These are phyloP conservation scores for Hippocampus zosterae DNA, from an alignment of 2,113 vertebrate species.

Conservation along the genomic window DNA sequence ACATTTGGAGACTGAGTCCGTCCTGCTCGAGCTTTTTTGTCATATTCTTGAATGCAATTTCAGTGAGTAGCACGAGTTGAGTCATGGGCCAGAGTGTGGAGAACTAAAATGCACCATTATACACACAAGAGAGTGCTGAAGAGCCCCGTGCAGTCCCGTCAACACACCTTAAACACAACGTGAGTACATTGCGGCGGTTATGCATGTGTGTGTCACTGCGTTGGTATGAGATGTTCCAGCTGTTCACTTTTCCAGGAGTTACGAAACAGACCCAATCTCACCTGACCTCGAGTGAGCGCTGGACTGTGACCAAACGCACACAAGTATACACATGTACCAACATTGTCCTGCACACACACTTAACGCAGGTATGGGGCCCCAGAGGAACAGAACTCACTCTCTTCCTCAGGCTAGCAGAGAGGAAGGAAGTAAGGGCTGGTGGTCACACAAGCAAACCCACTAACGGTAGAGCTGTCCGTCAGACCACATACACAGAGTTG, in stretches of 20 bases:
- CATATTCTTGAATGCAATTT: not conserved
- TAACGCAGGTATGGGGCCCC: slow-evolving; percentile 14
- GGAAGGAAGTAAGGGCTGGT: slow-evolving; percentile 69
- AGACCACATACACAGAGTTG: slow-evolving; percentile 18
- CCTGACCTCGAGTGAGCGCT: slow-evolving; percentile 56
- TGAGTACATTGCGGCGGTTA: slow-evolving; percentile 10
- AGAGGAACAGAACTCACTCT: slow-evolving; percentile 64
- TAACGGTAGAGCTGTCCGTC: slow-evolving; percentile 54
- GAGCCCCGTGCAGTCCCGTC: not conserved
- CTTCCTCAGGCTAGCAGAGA: slow-evolving; percentile 60
- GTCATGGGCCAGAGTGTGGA: not conserved
- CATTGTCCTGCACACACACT: slow-evolving; percentile 14
- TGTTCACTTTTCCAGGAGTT: slow-evolving; percentile 65
- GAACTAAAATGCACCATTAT: not conserved
- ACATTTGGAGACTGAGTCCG: not conserved
- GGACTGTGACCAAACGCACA: slow-evolving; percentile 54
- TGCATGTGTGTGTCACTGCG: slow-evolving; percentile 17
- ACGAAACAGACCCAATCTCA: slow-evolving; percentile 62
- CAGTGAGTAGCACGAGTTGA: not conserved
- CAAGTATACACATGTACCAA: slow-evolving; percentile 13
- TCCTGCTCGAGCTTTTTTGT: not conserved
- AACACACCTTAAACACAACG: not conserved
- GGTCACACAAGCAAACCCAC: slow-evolving; percentile 47
- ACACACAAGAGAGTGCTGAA: not conserved
- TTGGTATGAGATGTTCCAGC: slow-evolving; percentile 62